Evolutionary conservation across 1,140 invertebrate species (phyloP).

Genomic region (Cyclargus thomasi): DNA sequence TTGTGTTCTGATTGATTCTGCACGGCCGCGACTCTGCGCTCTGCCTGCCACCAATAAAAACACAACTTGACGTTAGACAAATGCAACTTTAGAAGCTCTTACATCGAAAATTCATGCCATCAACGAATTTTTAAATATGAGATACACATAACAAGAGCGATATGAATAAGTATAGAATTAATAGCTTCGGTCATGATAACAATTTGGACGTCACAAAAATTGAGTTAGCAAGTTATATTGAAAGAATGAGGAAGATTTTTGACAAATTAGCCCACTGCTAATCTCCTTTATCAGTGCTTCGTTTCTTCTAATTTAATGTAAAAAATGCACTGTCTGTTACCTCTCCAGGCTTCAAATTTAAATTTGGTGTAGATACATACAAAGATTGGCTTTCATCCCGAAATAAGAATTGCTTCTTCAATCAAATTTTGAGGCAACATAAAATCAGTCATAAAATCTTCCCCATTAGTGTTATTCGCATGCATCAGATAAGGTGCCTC

Average conservation of each 20-base stretch:
- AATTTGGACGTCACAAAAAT: constrained; percentile 20
- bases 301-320: no score
- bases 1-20: constrained; percentile 75
- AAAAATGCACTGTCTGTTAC: no score
- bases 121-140: not conserved
- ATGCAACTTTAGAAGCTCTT: not conserved
- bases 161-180: not conserved
- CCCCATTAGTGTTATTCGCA: constrained; percentile 35
- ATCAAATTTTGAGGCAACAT: no score
- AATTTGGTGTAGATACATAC: no score
- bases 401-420: no score
- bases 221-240: not conserved
- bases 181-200: constrained; percentile 55
- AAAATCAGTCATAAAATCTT: no score
- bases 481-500: no score
- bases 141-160: not conserved
- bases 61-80: constrained; percentile 69
- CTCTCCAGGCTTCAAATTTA: no score
- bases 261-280: no score
- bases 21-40: constrained; percentile 69
- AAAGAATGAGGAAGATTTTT: constrained; percentile 25
- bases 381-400: no score
- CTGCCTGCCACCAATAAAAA: constrained; percentile 74
- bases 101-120: not conserved
- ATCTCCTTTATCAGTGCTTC: no score